Conservation (phyloP, 1,140 invertebrate species). For the Berghia stephanieae region DNA sequence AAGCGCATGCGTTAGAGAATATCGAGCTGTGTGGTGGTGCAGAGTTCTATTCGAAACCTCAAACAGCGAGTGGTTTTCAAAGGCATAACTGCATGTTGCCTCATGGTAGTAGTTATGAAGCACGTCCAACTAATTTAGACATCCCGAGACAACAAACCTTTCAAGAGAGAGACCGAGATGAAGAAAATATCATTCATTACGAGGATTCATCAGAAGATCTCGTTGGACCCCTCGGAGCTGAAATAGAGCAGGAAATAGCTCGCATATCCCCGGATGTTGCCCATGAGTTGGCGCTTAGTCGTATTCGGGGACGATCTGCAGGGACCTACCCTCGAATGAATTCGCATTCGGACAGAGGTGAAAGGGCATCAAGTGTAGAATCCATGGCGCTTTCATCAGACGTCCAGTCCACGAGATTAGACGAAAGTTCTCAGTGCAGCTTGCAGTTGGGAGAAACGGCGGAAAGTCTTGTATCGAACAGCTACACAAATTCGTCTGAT, state of each 20-base stretch:
- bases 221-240: no score
- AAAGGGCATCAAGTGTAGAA: not conserved
- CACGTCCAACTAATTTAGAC: slow-evolving; percentile 4
- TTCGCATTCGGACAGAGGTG: not conserved
- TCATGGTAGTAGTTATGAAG: no score
- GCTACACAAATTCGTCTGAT: no score
- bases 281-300: no score
- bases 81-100: slow-evolving; percentile 27
- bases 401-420: not conserved
- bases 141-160: not conserved
- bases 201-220: no score
- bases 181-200: no score
- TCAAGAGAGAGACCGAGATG: no score
- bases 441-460: slow-evolving; percentile 19
- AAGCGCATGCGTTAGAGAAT: not conserved
- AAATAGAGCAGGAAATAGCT: no score
- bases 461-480: no score
- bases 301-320: no score
- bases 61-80: slow-evolving; percentile 4
- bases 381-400: slow-evolving; percentile 5
- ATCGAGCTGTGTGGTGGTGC: not conserved
- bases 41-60: not conserved
- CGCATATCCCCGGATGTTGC: no score
- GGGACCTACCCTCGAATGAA: no score
- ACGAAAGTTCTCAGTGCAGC: slow-evolving; percentile 20